Evolutionary conservation across 2,888 invertebrate species (phyloP).

Genomic region (Caenorhabditis angaria): DNA sequence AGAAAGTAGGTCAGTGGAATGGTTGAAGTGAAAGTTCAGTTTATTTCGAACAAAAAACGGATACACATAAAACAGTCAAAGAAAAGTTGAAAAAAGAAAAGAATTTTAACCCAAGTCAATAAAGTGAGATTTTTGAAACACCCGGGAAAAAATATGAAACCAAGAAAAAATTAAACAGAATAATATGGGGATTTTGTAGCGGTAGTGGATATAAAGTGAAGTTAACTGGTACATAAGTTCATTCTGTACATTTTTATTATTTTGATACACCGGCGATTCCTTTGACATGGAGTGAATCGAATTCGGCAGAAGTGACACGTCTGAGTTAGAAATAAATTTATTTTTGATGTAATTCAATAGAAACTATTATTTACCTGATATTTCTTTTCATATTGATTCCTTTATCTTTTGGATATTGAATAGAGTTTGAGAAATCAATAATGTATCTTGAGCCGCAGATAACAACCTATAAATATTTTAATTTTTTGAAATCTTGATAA

Average conservation of each 20-base stretch:
- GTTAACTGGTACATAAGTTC: too few relatives aligned
- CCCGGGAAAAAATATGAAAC: background rate
- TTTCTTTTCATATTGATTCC: constrained; percentile 12
- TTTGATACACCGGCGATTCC: constrained; percentile 46
- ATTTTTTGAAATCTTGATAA: background rate
- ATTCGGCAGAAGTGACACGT: constrained; percentile 31
- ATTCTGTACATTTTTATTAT: background rate
- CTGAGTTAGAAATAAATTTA: constrained; percentile 17
- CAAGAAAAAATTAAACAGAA: background rate
- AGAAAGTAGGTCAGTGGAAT: constrained; percentile 42
- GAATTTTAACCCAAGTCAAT: background rate
- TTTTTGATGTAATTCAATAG: background rate
- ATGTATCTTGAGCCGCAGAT: constrained; percentile 44
- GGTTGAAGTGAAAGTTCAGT: constrained; percentile 16
- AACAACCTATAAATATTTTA: constrained; percentile 8
- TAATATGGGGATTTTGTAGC: too few relatives aligned
- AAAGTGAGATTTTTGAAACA: background rate
- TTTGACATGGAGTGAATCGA: constrained; percentile 31
- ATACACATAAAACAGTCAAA: background rate
- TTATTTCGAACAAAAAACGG: constrained; percentile 9
- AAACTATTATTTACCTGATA: constrained; percentile 34
- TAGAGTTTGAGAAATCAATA: constrained; percentile 42
- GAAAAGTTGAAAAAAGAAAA: background rate
- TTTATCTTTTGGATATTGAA: constrained; percentile 32
- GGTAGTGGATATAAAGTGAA: background rate